Percentiles rank a stretch among this genome's conserved stretches.
These are phyloP conservation scores for Mormyrus lacerda DNA, from an alignment of 2,113 vertebrate species.

Conservation along the genomic window DNA sequence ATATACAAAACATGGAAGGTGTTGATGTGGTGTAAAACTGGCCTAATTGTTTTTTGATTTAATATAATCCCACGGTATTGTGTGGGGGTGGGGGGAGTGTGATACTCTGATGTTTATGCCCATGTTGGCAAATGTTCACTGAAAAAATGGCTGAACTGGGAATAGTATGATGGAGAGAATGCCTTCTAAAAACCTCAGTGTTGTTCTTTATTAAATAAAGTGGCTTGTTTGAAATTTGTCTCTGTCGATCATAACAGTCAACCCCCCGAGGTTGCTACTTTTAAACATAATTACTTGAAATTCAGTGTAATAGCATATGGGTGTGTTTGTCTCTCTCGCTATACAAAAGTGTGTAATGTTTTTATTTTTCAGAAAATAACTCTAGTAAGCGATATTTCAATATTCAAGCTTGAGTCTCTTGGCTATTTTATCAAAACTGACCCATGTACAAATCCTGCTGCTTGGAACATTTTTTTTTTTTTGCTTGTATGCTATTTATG, in stretches of 20 bases:
- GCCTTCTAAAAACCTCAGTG: not conserved
- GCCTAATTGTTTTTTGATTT: conserved; percentile 12
- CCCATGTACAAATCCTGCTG: not conserved
- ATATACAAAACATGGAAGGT: not conserved
- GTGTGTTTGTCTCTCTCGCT: not conserved
- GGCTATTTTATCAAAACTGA: not conserved
- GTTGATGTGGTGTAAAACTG: conserved; percentile 13
- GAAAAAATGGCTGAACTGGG: conserved; percentile 18
- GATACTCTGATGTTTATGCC: not conserved
- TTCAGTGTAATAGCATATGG: not conserved
- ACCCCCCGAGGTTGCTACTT: not conserved
- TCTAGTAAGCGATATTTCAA: not conserved
- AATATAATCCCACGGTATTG: conserved; percentile 7
- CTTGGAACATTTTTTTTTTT: not conserved
- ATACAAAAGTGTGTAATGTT: not conserved
- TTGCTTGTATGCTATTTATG: not conserved
- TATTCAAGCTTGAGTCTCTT: not conserved
- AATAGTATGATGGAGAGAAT: not conserved
- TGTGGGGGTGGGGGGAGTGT: not conserved
- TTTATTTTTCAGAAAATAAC: not conserved
- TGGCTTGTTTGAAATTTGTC: not conserved
- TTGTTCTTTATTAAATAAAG: not conserved
- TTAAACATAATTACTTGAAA: not conserved
- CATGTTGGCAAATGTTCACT: conserved; percentile 42
- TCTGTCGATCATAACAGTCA: not conserved